Conservation (phyloP, 2,113 vertebrate species). For the Raja brachyura region DNA sequence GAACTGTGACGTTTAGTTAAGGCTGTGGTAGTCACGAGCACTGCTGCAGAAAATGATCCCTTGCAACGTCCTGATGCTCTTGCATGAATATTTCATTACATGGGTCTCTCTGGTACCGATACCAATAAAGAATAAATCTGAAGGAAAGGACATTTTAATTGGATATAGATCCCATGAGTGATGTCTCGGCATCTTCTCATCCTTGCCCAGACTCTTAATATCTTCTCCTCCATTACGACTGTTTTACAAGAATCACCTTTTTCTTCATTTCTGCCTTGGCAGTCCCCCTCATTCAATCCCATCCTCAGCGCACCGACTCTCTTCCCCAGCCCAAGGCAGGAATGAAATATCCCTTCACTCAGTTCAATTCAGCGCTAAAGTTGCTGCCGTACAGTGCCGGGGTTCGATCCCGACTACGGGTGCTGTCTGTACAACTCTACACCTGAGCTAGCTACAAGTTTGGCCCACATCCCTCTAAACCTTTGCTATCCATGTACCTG, state of each 20-base stretch:
- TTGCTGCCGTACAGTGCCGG: no score
- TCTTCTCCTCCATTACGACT: not conserved
- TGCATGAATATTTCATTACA: constrained; percentile 2
- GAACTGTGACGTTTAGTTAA: constrained; percentile 13
- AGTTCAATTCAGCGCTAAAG: no score
- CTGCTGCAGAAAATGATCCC: not conserved
- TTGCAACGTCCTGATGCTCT: not conserved
- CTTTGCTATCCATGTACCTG: no score
- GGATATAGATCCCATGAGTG: constrained; percentile 4
- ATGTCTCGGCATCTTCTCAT: not conserved
- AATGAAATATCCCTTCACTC: no score
- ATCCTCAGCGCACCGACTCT: no score
- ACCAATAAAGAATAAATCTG: constrained; percentile 19
- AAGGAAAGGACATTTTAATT: constrained; percentile 20
- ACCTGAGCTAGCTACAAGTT: no score
- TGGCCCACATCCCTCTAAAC: no score
- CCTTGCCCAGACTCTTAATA: not conserved
- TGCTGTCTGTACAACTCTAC: no score
- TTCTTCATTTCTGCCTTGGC: not conserved
- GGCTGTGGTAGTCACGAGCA: not conserved
- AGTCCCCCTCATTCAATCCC: no score
- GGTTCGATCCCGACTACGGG: no score
- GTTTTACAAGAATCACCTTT: not conserved
- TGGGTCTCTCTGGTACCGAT: not conserved
- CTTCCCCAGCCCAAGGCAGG: not conserved